Base-by-base conservation (phyloP, 2,113 vertebrate species). In the Odontophorus gujanensis region DNA sequence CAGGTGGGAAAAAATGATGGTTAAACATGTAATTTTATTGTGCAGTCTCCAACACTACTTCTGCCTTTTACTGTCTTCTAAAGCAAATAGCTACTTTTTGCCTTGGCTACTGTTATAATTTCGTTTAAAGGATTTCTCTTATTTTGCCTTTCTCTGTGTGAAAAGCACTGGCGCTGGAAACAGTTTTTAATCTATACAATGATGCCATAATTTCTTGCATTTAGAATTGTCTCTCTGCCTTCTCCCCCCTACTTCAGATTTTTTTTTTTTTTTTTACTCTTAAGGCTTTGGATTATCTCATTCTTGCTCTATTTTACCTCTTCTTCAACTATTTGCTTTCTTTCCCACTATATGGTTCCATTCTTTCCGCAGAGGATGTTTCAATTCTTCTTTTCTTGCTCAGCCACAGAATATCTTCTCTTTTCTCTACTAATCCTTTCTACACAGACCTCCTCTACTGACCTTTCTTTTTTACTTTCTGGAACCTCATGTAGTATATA, bases 261-360 rank as follows among this genome's bases (percentile, higher is more conserved):
- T 85, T 66, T 28, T 67, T 75, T 77, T 69, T 65, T 81, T 85
- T 71, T 28, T 71, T 83, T 82, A 59, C 15, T 42, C 50, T 38
- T 74, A 76, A 76, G 17, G 42, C 36, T 89, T 47, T 40, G 42
- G 58, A 87, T 94, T 95, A 83, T 95, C 68, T 94, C 87, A 94
- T 90, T 79, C 36, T 78, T 81, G 55, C 7, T 57, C 38, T 81
- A 36, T 48, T 85, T 95, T 95, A 25, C 55, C 13, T 85, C 57
- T 83, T 9, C 16, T 59, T 69, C 74, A n/a, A 55, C 24, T 48
- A 26, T 63, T 92, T 84, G 24, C 50, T 77, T 92, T 36, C 65
- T 92, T 92, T 90, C 85, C 57, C 63, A 65, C 61, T 85, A 11
- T 48, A 85, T 89, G 50, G 34, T 91, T 91, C 55, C 62, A 2